These are phyloP conservation scores for Girardia tigrina DNA, from an alignment of 2,888 invertebrate species.

Conservation along the genomic window DNA sequence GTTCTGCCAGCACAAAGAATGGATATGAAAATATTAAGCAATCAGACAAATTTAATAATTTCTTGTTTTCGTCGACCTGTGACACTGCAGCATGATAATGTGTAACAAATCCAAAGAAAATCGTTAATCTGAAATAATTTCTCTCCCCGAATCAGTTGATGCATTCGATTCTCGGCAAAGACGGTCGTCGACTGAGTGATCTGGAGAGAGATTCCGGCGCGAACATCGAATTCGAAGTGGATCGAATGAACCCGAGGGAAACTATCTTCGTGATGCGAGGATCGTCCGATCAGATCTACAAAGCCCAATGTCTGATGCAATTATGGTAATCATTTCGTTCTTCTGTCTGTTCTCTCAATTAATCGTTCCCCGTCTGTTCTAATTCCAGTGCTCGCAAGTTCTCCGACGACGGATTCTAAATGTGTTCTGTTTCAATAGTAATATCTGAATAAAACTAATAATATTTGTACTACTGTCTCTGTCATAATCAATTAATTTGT, in stretches of 20 bases:
- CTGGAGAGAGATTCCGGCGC: neutral
- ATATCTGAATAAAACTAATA: too few relatives aligned
- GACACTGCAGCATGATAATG: too few relatives aligned
- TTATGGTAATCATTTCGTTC: neutral
- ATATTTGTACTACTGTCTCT: too few relatives aligned
- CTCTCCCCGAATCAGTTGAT: neutral
- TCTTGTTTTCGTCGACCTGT: too few relatives aligned
- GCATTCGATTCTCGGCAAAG: neutral
- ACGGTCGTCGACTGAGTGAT: neutral
- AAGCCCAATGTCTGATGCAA: neutral
- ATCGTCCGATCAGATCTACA: neutral
- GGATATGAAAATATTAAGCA: too few relatives aligned
- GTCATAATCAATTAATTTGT: too few relatives aligned
- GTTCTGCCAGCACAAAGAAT: too few relatives aligned
- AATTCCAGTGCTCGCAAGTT: slow-evolving; percentile 9
- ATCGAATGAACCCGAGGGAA: neutral
- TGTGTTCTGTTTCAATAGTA: neutral
- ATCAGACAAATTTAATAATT: too few relatives aligned
- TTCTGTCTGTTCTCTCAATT: too few relatives aligned
- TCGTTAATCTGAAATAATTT: neutral
- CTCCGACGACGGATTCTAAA: slow-evolving; percentile 16
- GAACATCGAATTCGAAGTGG: neutral
- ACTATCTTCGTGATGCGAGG: neutral
- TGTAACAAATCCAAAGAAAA: neutral
- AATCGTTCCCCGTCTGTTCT: too few relatives aligned